Evolutionary conservation across 2,888 invertebrate genomes (phyloP).

Genomic region (Nemotelus pantherinus): DNA sequence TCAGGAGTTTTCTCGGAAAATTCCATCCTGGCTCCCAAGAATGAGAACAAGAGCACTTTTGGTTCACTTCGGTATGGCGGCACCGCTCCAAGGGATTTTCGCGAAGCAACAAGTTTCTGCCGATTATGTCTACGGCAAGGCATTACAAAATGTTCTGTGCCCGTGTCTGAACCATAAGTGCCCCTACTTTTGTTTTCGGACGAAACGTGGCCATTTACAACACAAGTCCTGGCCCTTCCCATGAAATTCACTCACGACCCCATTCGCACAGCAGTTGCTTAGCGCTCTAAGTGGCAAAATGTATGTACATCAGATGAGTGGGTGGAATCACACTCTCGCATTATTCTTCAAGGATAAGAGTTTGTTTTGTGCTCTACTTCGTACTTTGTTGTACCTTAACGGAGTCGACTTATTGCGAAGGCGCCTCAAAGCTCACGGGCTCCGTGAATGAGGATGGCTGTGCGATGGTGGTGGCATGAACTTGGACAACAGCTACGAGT

Average conservation of each 20-base stretch:
- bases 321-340: constrained; percentile 11
- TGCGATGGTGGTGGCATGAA: neutral
- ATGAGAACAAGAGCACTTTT: constrained; percentile 13
- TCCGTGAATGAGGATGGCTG: no score
- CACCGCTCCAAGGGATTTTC: constrained; percentile 7
- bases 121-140: constrained; percentile 11
- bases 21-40: neutral
- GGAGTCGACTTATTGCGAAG: constrained; percentile 31
- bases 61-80: neutral
- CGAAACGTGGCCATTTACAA: constrained; percentile 33
- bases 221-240: constrained; percentile 2
- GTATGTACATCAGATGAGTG: constrained; percentile 13
- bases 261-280: no score
- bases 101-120: constrained; percentile 38
- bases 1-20: neutral
- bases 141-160: constrained; percentile 4
- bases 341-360: constrained; percentile 32
- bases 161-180: neutral
- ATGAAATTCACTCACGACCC: neutral
- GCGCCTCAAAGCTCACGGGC: constrained; percentile 34
- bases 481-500: constrained; percentile 14
- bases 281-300: neutral
- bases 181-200: constrained; percentile 22
- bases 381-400: constrained; percentile 37
- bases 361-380: constrained; percentile 19